These are phyloP conservation scores for Hydropsyche tenuis DNA, from an alignment of 1,140 invertebrate genomes.

Conservation along the genomic window DNA sequence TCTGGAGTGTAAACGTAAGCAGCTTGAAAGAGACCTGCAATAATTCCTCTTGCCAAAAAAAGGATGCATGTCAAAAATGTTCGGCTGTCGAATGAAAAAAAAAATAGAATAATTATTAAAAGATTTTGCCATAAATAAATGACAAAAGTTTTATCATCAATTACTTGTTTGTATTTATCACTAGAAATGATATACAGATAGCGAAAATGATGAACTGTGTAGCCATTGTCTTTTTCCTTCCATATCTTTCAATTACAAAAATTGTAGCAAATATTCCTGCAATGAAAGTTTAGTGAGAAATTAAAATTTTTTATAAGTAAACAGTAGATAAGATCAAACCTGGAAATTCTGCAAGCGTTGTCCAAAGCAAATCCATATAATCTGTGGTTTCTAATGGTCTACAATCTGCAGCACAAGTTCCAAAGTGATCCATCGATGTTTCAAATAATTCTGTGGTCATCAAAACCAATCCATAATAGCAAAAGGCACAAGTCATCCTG, in stretches of 20 bases:
- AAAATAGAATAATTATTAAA: constrained; percentile 10
- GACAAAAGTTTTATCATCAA: constrained; percentile 48
- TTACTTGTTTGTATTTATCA: constrained; percentile 79
- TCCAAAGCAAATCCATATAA: constrained; percentile 94
- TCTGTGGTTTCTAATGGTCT: constrained; percentile 81
- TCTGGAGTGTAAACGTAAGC: constrained; percentile 96
- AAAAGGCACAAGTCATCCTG: constrained; percentile 93
- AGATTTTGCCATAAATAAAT: neutral
- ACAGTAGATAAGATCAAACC: constrained; percentile 61
- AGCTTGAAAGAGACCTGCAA: constrained; percentile 93
- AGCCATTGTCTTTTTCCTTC: constrained; percentile 92
- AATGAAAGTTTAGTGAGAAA: constrained; percentile 51
- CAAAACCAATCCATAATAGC: constrained; percentile 94
- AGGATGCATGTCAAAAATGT: constrained; percentile 82
- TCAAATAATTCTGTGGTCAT: constrained; percentile 96
- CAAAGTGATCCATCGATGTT: constrained; percentile 61
- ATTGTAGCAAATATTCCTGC: constrained; percentile 91
- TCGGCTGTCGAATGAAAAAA: constrained; percentile 66
- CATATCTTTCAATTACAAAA: constrained; percentile 88
- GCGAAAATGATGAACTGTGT: constrained; percentile 90
- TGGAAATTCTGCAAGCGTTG: constrained; percentile 94
- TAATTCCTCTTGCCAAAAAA: constrained; percentile 89
- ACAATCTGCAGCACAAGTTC: constrained; percentile 74
- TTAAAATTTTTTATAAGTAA: neutral
- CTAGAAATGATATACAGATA: constrained; percentile 79